Percentiles rank a stretch among this genome's conserved stretches.
phyloP scores from a whole-genome alignment of 2,797 vertebrate genomes.

The Rhadinocentrus ornatus region DNA sequence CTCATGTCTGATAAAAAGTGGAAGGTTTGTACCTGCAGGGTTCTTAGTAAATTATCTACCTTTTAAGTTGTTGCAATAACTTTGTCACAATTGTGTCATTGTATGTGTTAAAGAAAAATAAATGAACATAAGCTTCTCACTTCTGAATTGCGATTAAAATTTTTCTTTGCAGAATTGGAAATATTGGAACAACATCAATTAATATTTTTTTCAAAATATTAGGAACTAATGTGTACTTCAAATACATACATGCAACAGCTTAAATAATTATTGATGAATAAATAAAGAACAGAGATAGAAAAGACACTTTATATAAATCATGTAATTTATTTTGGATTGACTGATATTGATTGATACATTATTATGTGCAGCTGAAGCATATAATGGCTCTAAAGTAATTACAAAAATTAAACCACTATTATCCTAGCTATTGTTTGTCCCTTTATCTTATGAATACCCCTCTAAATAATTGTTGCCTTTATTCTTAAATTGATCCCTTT shows the following conservation, averaged over 20 bases:
- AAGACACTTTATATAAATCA: neutral
- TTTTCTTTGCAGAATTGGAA: neutral
- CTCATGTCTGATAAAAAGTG: neutral
- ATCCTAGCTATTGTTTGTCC: conserved; percentile 12
- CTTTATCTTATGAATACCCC: conserved; percentile 2
- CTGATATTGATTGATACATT: neutral
- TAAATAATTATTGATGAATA: neutral
- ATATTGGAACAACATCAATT: no score
- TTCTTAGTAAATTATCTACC: neutral
- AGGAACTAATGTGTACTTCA: neutral
- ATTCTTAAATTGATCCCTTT: conserved; percentile 3
- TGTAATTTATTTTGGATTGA: neutral
- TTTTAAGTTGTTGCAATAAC: neutral
- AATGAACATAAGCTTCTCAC: neutral
- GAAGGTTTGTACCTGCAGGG: neutral
- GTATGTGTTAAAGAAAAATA: no score
- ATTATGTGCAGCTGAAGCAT: neutral
- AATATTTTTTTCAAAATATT: neutral
- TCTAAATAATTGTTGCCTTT: neutral
- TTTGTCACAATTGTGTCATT: neutral
- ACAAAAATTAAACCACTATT: no score
- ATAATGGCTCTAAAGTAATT: neutral
- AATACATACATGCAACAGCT: neutral
- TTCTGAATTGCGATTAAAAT: neutral
- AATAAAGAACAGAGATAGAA: neutral